A percentile compares a stretch with the other conserved stretches of the same genome.
phyloP scores from a whole-genome alignment of 1,140 invertebrate species.

The Aricia agestis region DNA sequence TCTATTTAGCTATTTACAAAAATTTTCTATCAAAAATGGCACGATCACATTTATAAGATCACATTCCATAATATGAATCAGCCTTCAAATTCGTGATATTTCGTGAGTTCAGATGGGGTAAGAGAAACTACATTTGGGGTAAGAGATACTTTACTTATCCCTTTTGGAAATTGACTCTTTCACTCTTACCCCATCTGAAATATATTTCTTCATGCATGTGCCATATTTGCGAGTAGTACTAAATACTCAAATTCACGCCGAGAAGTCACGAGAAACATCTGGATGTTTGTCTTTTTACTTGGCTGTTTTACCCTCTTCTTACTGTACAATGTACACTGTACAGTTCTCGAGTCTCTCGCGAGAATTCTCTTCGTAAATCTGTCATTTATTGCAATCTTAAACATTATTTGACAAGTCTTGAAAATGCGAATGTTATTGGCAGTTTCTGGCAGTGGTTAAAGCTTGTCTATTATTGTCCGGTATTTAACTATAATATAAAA shows the following conservation, averaged over 20 bases:
- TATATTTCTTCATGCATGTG: not conserved
- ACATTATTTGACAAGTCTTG: not conserved
- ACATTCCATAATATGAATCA: not conserved
- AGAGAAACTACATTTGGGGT: no score
- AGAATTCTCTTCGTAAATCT: not conserved
- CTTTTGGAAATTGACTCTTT: no score
- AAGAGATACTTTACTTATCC: no score
- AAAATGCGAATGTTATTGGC: not conserved
- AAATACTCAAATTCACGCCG: not conserved
- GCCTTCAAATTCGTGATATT: not conserved
- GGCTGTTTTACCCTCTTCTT: no score
- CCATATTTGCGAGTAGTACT: not conserved
- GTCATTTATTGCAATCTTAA: not conserved
- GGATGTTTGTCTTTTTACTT: no score
- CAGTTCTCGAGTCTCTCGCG: not conserved
- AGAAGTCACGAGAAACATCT: not conserved
- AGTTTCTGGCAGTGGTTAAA: not conserved
- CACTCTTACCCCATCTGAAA: no score
- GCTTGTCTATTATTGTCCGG: not conserved
- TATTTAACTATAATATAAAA: not conserved
- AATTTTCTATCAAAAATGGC: constrained; percentile 26
- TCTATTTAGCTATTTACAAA: not conserved
- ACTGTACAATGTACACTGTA: no score
- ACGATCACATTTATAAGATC: constrained; percentile 6
- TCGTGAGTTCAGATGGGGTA: not conserved